Percentiles rank a stretch among this genome's conserved stretches.
Evolutionary conservation across 2,888 invertebrate species (phyloP).

Genomic region (Ophioninae sp.): DNA sequence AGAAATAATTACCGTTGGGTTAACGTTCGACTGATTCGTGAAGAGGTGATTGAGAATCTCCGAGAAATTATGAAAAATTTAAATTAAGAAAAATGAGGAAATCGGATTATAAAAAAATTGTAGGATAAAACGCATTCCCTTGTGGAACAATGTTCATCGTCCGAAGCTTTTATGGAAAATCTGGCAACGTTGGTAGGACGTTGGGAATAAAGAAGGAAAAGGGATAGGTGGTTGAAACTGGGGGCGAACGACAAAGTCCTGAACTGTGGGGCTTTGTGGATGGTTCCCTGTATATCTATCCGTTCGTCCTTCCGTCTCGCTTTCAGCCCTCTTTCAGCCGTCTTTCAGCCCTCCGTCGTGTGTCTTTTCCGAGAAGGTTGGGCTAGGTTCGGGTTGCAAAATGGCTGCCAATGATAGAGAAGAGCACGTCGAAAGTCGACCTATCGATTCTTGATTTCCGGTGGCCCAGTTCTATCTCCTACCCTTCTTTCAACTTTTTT

Average conservation of each 20-base stretch:
- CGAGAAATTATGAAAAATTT: not conserved
- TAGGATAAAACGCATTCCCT: not conserved
- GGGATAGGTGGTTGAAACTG: constrained; percentile 16
- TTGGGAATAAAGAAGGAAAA: constrained; percentile 13
- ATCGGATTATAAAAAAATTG: not conserved
- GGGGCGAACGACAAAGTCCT: constrained; percentile 41
- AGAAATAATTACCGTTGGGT: not conserved
- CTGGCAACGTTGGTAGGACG: constrained; percentile 49
- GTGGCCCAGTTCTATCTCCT: constrained; percentile 57
- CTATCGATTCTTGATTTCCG: constrained; percentile 66
- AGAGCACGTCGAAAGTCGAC: constrained; percentile 58
- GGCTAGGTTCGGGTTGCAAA: constrained; percentile 61
- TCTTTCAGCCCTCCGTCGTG: constrained; percentile 3
- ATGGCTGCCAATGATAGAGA: constrained; percentile 43
- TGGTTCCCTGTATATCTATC: constrained; percentile 8
- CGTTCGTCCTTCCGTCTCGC: constrained; percentile 20
- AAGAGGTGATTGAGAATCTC: not conserved
- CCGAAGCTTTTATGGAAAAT: constrained; percentile 18
- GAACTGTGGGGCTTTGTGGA: not conserved
- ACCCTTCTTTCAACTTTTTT: constrained; percentile 1
- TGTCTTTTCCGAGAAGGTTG: constrained; percentile 35
- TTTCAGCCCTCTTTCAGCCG: constrained; percentile 14
- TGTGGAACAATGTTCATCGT: not conserved
- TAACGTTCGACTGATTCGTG: not conserved
- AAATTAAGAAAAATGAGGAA: not conserved